Evolutionary conservation across 2,888 invertebrate genomes (phyloP).

Genomic region (Dryococelus australis): DNA sequence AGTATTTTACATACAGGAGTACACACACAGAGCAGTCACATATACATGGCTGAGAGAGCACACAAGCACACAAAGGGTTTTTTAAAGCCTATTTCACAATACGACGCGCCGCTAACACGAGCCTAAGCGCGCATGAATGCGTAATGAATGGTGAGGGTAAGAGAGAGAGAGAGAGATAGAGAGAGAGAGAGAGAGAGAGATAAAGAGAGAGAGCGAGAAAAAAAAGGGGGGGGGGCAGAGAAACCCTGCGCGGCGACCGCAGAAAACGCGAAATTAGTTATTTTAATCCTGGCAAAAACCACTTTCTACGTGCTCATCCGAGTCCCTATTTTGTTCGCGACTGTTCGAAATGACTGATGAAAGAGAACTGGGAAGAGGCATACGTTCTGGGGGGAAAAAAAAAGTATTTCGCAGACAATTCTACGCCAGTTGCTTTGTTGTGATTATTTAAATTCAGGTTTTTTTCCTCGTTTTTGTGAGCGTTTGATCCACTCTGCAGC

Average conservation of each 20-base stretch:
- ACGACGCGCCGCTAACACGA: slow-evolving; percentile 20
- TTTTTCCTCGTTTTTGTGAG: slow-evolving; percentile 6
- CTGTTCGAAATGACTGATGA: slow-evolving; percentile 1
- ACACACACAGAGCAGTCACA: slow-evolving; percentile 17
- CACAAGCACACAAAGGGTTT: slow-evolving; percentile 31
- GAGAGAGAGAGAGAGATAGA: too few relatives aligned
- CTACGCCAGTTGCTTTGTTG: neutral
- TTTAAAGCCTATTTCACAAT: slow-evolving; percentile 39
- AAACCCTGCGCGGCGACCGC: neutral
- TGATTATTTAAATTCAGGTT: neutral
- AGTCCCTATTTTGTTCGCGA: slow-evolving; percentile 1
- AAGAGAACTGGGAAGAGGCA: neutral
- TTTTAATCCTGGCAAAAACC: slow-evolving; percentile 36
- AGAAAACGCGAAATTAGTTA: slow-evolving; percentile 36
- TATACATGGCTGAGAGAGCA: neutral
- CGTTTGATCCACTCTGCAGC: neutral
- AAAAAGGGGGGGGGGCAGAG: too few relatives aligned
- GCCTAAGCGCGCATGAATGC: neutral
- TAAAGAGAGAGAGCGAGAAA: too few relatives aligned
- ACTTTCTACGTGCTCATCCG: slow-evolving; percentile 31
- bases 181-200: too few relatives aligned
- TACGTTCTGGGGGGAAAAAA: neutral
- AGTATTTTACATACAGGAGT: slow-evolving; percentile 6
- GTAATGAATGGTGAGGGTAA: neutral
- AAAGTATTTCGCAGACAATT: slow-evolving; percentile 8